Conservation (phyloP, 2,888 invertebrate species). For the Cosmia pyralina region DNA sequence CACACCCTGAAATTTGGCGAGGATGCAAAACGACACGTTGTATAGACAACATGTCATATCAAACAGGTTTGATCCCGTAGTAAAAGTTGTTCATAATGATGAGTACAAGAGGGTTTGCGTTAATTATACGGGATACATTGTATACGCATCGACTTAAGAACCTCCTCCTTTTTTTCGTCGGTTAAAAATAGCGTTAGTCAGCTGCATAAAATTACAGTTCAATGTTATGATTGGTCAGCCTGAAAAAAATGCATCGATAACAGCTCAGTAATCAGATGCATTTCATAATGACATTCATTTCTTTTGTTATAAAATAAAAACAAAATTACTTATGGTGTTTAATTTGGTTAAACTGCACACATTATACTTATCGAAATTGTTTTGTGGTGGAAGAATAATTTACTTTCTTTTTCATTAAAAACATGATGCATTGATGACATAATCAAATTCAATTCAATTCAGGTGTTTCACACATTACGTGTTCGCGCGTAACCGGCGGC, state of each 20-base stretch:
- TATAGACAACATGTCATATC: too few relatives aligned
- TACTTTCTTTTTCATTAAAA: conserved; percentile 2
- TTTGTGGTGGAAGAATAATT: neutral
- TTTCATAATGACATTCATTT: neutral
- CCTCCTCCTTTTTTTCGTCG: too few relatives aligned
- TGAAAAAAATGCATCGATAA: neutral
- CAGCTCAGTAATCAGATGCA: neutral
- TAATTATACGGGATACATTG: too few relatives aligned
- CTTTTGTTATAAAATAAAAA: neutral
- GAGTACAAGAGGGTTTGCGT: too few relatives aligned
- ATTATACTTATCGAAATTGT: neutral
- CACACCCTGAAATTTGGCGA: too few relatives aligned
- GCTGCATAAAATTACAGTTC: too few relatives aligned
- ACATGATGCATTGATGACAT: neutral
- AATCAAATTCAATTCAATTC: neutral
- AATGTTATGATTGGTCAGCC: too few relatives aligned
- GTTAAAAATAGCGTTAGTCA: too few relatives aligned
- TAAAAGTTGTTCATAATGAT: too few relatives aligned
- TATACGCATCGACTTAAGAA: too few relatives aligned
- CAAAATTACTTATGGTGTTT: neutral
- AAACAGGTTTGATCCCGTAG: too few relatives aligned
- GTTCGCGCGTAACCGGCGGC: neutral
- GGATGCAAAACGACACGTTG: too few relatives aligned
- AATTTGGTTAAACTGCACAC: neutral
- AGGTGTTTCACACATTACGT: neutral